phyloP scores from a whole-genome alignment of 2,113 vertebrate genomes.

The Syrmaticus mikado region DNA sequence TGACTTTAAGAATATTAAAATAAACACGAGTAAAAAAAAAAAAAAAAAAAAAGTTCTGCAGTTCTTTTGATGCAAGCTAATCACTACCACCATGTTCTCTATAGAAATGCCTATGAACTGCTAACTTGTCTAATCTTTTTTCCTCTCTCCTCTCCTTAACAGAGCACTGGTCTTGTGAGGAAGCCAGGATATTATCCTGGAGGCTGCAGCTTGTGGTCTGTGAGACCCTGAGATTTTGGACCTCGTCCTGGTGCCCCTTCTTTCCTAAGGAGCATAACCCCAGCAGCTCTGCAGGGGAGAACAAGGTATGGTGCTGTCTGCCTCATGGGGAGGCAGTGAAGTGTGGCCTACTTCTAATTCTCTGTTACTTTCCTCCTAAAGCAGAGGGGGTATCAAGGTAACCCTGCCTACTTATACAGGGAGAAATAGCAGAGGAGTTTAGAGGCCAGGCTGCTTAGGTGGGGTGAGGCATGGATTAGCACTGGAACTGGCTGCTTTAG shows the following conservation, averaged over 20 bases:
- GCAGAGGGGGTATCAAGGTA: not conserved
- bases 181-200: not conserved
- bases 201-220: not conserved
- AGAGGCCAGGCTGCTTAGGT: not conserved
- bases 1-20: not conserved
- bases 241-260: not conserved
- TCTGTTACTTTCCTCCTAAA: not conserved
- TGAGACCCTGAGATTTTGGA: not conserved
- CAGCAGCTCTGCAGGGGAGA: not conserved
- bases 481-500: not conserved
- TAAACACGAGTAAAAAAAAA: not conserved
- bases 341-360: not conserved
- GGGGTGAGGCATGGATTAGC: not conserved
- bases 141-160: not conserved
- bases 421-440: not conserved
- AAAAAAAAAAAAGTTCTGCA: not conserved
- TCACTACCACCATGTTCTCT: not conserved
- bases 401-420: not conserved
- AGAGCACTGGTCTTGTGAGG: not conserved
- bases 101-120: not conserved
- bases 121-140: not conserved
- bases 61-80: not conserved
- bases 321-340: not conserved
- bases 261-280: not conserved
- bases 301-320: not conserved